These are phyloP conservation scores for Brotula barbata DNA, from an alignment of 2,797 vertebrate species.

Conservation along the genomic window DNA sequence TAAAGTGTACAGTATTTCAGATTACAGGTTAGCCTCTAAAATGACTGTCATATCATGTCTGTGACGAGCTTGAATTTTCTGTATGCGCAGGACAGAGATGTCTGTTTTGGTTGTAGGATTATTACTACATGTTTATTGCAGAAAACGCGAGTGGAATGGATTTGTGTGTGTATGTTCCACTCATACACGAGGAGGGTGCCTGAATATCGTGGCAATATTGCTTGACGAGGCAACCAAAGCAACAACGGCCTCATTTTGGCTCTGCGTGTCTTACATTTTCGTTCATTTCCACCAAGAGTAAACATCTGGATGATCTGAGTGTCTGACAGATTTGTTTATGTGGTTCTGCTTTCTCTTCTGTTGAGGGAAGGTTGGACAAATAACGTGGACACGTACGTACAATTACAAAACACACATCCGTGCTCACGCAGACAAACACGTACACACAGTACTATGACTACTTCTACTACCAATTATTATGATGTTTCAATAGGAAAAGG, in stretches of 20 bases:
- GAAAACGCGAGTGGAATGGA: conserved; percentile 51
- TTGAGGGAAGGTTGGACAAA: conserved; percentile 27
- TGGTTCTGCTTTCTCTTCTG: conserved; percentile 36
- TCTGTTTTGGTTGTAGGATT: conserved; percentile 65
- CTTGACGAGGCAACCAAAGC: conserved; percentile 65
- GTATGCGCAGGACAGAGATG: conserved; percentile 15
- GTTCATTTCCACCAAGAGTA: conserved; percentile 35
- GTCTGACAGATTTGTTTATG: conserved; percentile 24
- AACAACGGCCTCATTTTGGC: conserved; percentile 55
- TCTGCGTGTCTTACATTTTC: conserved; percentile 16
- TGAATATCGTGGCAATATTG: conserved; percentile 67
- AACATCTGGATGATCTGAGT: conserved; percentile 27
- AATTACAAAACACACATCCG: conserved; percentile 33
- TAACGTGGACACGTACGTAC: conserved; percentile 17
- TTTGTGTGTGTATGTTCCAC: conserved; percentile 16
- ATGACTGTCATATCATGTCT: not conserved
- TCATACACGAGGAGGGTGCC: conserved; percentile 36
- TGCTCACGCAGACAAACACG: conserved; percentile 1
- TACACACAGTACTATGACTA: conserved; percentile 25
- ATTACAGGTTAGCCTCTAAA: conserved; percentile 15
- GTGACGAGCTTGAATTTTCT: conserved; percentile 24
- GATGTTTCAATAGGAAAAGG: conserved; percentile 49
- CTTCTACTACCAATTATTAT: conserved; percentile 29
- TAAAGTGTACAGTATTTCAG: conserved; percentile 1
- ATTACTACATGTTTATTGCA: conserved; percentile 68